Base-by-base conservation (phyloP, 2,888 invertebrate species). In the Xylocampa areola region DNA sequence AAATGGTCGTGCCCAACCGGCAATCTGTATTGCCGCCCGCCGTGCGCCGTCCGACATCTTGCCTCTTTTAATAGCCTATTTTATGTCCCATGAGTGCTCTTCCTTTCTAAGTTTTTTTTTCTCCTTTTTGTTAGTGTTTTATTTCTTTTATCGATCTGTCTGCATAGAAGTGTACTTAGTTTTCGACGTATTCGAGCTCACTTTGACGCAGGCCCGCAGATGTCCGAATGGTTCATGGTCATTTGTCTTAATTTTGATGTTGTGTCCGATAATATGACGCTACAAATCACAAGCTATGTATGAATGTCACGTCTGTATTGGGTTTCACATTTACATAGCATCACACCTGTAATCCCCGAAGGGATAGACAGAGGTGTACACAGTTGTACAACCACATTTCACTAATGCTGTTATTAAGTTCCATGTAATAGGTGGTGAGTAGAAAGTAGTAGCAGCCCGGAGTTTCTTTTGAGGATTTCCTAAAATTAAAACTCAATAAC, bases 101-200 rank as follows among this genome's bases (percentile, higher is more conserved):
- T 30, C 19, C 14, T 27, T 25, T 65, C 65, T 27, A 16, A 10
- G n/a, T 10, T 7, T 17, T 33, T 33, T 14, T 35, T 35, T 17
- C n/a, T n/a, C n/a, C 11, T 21, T 36, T 36, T 21, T 11, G 11
- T 0, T 16, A 21, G 13, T 17, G 14, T 43, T 11, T 37, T 50
- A 14, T 59, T 43, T 25, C 5, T 6, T 5, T 10, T 67, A 48
- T 67, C 47, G 61, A 41, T 37, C 59, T 37, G 58, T 57, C 37
- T 44, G 33, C 11, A 17, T 29, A 33, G 32, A 14, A 66, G 4
- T 41, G 17, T 1, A 21, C 21, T 23, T 37, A 6, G 1, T 11
- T 3, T 37, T 23, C 4, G 13, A 3, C 21, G 1, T 13, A 23
- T 13, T 10, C 5, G 14, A 23, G 13, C 7, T 25, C 8, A 4